Evolutionary conservation across 1,140 invertebrate species (phyloP).

Genomic region (Hirudo medicinalis): DNA sequence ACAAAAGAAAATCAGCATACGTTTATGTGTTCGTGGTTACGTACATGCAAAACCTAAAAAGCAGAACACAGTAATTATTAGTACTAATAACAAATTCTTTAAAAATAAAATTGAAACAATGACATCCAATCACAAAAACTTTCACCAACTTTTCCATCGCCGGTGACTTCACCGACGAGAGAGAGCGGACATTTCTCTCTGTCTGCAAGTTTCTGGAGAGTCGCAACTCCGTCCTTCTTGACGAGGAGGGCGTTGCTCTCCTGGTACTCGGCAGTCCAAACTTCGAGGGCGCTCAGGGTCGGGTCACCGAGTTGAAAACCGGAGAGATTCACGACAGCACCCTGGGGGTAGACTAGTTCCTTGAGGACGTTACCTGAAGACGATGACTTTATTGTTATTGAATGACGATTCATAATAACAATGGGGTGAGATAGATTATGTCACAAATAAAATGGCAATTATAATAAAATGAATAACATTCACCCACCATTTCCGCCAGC

Average conservation of each 20-base stretch:
- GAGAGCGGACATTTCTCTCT: slow-evolving; percentile 82
- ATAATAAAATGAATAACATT: not conserved
- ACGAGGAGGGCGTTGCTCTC: slow-evolving; percentile 83
- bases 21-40: too few species aligned
- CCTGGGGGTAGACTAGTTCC: slow-evolving; percentile 82
- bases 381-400: not conserved
- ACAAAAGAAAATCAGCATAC: too few species aligned
- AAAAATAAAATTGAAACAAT: not conserved
- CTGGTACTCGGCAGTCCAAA: slow-evolving; percentile 97
- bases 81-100: too few species aligned
- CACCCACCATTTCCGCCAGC: slow-evolving; percentile 80
- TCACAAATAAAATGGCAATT: not conserved
- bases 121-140: not conserved
- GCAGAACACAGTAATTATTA: too few species aligned
- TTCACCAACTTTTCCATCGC: slow-evolving; percentile 55
- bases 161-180: slow-evolving; percentile 81
- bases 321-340: slow-evolving; percentile 75
- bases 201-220: slow-evolving; percentile 59
- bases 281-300: slow-evolving; percentile 75
- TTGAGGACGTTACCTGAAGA: slow-evolving; percentile 77
- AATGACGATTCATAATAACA: too few species aligned
- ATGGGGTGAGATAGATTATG: not conserved
- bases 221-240: slow-evolving; percentile 44
- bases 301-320: slow-evolving; percentile 79
- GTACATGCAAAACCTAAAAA: too few species aligned